Percentiles rank a stretch among this genome's conserved stretches.
Conservation (phyloP, 2,113 vertebrate species). For the Festucalex cinctus region DNA sequence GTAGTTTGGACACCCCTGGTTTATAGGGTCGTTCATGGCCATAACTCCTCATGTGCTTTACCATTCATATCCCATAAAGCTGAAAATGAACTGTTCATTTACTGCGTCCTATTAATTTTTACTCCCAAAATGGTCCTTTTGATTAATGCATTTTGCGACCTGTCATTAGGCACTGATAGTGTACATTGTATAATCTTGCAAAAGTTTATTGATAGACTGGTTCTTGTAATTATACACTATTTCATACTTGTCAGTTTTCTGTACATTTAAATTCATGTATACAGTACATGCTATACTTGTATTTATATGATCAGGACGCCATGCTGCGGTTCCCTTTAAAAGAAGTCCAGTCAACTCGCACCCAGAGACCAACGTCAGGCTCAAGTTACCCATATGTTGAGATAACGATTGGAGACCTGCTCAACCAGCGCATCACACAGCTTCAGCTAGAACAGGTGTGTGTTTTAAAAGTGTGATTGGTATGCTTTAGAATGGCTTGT, state of each 20-base stretch:
- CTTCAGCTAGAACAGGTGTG: conserved; percentile 92
- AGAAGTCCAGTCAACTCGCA: conserved; percentile 89
- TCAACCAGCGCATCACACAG: conserved; percentile 83
- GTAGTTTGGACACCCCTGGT: no score
- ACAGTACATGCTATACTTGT: neutral
- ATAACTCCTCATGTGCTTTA: no score
- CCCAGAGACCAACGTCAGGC: conserved; percentile 82
- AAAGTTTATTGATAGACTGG: no score
- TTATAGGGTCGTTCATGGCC: no score
- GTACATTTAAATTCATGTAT: neutral
- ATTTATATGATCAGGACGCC: conserved; percentile 74
- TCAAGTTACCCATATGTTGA: conserved; percentile 94
- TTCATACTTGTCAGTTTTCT: neutral
- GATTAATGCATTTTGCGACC: neutral
- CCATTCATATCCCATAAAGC: no score
- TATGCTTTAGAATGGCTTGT: neutral
- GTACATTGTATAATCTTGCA: no score
- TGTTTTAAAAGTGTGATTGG: conserved; percentile 7
- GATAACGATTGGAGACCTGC: conserved; percentile 83
- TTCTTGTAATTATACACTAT: neutral
- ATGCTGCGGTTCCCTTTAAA: conserved; percentile 84
- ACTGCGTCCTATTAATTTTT: neutral
- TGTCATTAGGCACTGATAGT: neutral
- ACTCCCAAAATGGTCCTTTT: neutral
- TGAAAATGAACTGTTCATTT: no score